Conservation (phyloP, 2,888 invertebrate species). For the Myathropa florea region DNA sequence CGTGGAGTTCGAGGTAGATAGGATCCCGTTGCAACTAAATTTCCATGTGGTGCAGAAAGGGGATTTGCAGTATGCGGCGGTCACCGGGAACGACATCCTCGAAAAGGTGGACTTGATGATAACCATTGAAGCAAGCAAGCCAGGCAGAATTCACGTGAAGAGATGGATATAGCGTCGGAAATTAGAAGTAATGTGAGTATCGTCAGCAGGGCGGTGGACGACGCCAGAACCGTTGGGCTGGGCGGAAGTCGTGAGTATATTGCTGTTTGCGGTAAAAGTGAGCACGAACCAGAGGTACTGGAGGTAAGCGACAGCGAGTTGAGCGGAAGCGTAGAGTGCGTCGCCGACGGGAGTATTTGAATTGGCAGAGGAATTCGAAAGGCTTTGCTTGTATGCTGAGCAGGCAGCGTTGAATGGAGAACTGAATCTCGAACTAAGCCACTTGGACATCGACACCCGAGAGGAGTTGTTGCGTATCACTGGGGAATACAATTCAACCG, state of each 20-base stretch:
- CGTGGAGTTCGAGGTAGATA: conserved; percentile 3
- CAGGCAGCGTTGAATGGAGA: too few species aligned
- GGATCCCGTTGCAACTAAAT: not conserved
- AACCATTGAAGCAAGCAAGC: not conserved
- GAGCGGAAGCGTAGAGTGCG: too few species aligned
- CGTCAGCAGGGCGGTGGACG: too few species aligned
- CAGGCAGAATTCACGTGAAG: too few species aligned
- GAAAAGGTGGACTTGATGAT: conserved; percentile 6
- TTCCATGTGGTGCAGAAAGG: conserved; percentile 31
- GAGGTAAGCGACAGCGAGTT: too few species aligned
- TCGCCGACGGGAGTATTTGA: conserved; percentile 45
- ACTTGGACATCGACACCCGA: not conserved
- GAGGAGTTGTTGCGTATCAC: not conserved
- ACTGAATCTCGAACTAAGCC: not conserved
- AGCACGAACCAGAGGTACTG: too few species aligned
- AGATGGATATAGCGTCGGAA: too few species aligned
- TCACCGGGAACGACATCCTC: conserved; percentile 24
- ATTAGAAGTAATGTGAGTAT: too few species aligned
- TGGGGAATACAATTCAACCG: not conserved
- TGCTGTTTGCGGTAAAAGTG: not conserved
- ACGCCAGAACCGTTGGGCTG: too few species aligned
- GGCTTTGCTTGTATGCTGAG: too few species aligned
- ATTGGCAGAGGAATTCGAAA: too few species aligned
- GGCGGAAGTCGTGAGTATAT: too few species aligned
- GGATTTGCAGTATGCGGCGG: conserved; percentile 21